Evolutionary conservation across 2,888 invertebrate species (phyloP), one percentile per base, ranked within the genome.

Genomic region (Heliconius sara): DNA sequence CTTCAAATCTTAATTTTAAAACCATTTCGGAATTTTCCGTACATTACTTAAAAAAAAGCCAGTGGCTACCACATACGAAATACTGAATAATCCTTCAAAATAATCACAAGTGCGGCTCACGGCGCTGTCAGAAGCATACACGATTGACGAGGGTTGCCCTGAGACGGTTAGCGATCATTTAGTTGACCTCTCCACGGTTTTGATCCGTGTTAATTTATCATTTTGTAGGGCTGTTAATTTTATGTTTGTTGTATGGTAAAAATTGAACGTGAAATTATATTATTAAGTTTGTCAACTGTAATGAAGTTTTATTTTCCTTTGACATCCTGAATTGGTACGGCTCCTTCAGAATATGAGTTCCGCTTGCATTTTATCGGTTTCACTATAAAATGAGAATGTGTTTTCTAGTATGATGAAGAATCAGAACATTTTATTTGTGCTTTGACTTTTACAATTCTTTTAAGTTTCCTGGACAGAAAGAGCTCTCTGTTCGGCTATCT

Each of bases 101-200:
- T 81, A 81, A 81, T 81, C 80, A 78, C 80, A 72, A 81, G 82
- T 84, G 81, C 74, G 68, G 68, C 82, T 82, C 83, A 83, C 81
- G 81, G 79, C 76, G 84, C 91, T 91, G 93, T 92, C 92, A 91
- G 83, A 83, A 85, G 78, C 93, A 93, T 87, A 76, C 81, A 74
- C 84, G 67, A 89, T 89, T 93, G 93, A 93, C 92, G 90, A 93
- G 93, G 93, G 93, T 92, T 57, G 67, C 71, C 76, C 82, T 80
- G 79, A 84, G 85, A 88, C 87, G 89, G 88, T 89, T 87, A 86
- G 83, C 87, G 89, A 88, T 90, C 89, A 91, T 89, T 89, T 89
- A 89, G 88, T 89, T 90, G 91, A 91, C 90, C 90, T 89, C 88
- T 86, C 85, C 80, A 83, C 80, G 82, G 85, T 84, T 82, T 78